Conservation (phyloP, 2,113 vertebrate species). For the Leptocoma aspasia region DNA sequence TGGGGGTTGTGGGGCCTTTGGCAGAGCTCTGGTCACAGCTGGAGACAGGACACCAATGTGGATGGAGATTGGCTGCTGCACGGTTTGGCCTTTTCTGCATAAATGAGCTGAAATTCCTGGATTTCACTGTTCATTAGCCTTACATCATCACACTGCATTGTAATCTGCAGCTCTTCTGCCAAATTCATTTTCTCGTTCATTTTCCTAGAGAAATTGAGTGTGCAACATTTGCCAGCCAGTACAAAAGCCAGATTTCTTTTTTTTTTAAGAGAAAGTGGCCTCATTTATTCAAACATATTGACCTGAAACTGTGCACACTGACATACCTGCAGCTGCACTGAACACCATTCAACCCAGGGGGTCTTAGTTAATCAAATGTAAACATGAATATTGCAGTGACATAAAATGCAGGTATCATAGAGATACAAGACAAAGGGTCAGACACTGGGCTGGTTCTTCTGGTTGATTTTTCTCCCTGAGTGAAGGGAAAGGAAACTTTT, state of each 20-base stretch:
- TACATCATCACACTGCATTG: neutral
- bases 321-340: neutral
- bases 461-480: neutral
- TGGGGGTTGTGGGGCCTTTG: neutral
- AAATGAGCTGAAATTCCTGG: neutral
- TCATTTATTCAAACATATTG: slow-evolving; percentile 27
- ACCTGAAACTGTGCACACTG: neutral
- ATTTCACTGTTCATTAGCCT: slow-evolving; percentile 2
- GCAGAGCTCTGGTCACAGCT: neutral
- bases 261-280: neutral
- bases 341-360: neutral
- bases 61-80: neutral
- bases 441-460: neutral
- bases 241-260: neutral
- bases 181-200: neutral
- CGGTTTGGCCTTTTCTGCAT: neutral
- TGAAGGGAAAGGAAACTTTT: neutral
- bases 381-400: slow-evolving; percentile 42
- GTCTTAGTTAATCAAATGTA: neutral
- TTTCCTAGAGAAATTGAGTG: neutral
- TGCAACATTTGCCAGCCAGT: neutral
- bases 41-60: neutral
- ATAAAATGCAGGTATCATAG: neutral
- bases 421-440: neutral
- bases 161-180: neutral